Conservation (phyloP, 2,888 invertebrate species). For the Zelleria hepariella region DNA sequence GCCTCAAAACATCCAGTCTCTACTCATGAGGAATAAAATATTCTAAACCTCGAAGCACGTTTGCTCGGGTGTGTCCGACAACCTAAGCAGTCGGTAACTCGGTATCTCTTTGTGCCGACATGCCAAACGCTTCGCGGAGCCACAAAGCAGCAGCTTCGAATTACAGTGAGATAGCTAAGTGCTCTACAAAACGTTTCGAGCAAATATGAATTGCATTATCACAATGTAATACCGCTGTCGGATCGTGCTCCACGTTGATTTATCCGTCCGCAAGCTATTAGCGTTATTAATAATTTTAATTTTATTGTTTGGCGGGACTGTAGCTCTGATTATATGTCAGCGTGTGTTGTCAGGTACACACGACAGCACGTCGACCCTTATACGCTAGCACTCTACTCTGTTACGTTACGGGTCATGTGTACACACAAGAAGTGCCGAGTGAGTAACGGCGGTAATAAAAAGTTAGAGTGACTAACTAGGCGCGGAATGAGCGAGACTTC, state of each 20-base stretch:
- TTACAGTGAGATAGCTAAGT: not conserved
- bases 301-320: not conserved
- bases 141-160: too few species aligned
- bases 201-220: not conserved
- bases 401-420: not conserved
- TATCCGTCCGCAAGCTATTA: not conserved
- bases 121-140: too few species aligned
- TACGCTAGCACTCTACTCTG: too few species aligned
- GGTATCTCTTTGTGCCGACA: not conserved
- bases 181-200: too few species aligned
- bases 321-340: too few species aligned
- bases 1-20: not conserved
- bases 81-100: too few species aligned
- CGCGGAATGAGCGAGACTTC: not conserved
- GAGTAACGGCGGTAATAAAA: constrained; percentile 6
- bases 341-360: too few species aligned
- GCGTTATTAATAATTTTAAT: not conserved
- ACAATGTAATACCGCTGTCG: not conserved
- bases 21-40: too few species aligned
- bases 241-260: not conserved
- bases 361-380: too few species aligned
- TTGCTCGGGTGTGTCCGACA: too few species aligned
- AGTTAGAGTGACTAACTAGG: not conserved
- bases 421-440: constrained; percentile 3
- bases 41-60: too few species aligned